Evolutionary conservation across 1,140 invertebrate genomes (phyloP).

Genomic region (Rhagoletis pomonella): DNA sequence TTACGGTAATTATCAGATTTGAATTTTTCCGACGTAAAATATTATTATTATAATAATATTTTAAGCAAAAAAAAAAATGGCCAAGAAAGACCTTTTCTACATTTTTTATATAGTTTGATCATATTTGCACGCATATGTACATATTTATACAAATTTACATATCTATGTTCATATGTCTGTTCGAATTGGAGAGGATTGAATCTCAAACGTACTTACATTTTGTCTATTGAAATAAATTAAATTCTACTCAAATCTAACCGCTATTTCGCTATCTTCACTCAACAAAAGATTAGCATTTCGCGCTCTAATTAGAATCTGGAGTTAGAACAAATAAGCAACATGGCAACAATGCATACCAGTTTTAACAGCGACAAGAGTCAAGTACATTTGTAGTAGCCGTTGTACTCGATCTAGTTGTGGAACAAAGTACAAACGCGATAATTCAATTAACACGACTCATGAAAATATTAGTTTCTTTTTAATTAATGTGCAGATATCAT

Average conservation of each 20-base stretch:
- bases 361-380: background rate
- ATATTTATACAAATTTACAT: no score
- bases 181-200: no score
- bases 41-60: no score
- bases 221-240: background rate
- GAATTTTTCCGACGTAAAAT: no score
- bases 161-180: no score
- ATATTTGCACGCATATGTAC: no score
- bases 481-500: slow-evolving; percentile 54
- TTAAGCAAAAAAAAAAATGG: no score
- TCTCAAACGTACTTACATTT: background rate
- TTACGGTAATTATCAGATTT: no score
- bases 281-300: slow-evolving; percentile 10
- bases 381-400: background rate
- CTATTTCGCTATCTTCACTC: background rate
- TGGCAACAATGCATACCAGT: slow-evolving; percentile 7
- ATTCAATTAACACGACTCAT: slow-evolving; percentile 55
- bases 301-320: slow-evolving; percentile 58
- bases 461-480: slow-evolving; percentile 53
- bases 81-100: no score
- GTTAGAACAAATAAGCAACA: slow-evolving; percentile 30
- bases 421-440: slow-evolving; percentile 54
- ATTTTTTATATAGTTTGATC: no score
- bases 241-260: background rate
- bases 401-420: slow-evolving; percentile 47